Evolutionary conservation across 2,113 vertebrate species (phyloP), one percentile per base, ranked within the genome.

Genomic region (Oryzias melastigma): DNA sequence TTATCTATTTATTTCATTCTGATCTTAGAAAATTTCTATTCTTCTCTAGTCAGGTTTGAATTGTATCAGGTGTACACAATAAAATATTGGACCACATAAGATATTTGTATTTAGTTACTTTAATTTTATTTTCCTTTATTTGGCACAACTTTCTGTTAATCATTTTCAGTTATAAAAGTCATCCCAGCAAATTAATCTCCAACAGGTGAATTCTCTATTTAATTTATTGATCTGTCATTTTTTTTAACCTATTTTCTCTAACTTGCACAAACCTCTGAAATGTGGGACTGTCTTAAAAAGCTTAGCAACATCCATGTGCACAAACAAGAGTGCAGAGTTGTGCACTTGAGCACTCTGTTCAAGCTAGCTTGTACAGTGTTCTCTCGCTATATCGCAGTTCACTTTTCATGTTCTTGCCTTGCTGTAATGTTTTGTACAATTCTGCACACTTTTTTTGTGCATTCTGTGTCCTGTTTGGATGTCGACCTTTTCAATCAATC

Each of bases 211-310:
- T 58, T 40, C 73, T 78, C 48, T 73, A 82, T 78, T 73, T 65
- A 45, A 71, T 83, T 77, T 72, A 58, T 74, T 72, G 72, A 59
- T 57, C 78, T 77, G 74, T 73, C 7, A 49, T 58, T 67, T 53
- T 42, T 68, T 45, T n/a, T n/a, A n/a, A 58, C 80, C 83, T 74
- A 72, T 75, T 84, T 80, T 77, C 74, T 68, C 74, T 82, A 86
- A 86, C 83, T 83, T 73, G 64, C 55, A 41, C 77, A 83, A 85
- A 85, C 75, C 78, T 85, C 71, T 45, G 52, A 75, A 73, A 69
- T 82, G 81, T 59, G 84, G 80, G 77, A 83, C 78, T 65, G 73
- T 81, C 82, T 86, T 70, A 85, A 85, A 72, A 42, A 82, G 74
- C 78, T 82, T 78, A 17, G 48, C 25, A 18, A 3, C 48, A 5